Evolutionary conservation across 2,888 invertebrate genomes (phyloP), one percentile per base, ranked within the genome.

Genomic region (Smittia sp.): DNA sequence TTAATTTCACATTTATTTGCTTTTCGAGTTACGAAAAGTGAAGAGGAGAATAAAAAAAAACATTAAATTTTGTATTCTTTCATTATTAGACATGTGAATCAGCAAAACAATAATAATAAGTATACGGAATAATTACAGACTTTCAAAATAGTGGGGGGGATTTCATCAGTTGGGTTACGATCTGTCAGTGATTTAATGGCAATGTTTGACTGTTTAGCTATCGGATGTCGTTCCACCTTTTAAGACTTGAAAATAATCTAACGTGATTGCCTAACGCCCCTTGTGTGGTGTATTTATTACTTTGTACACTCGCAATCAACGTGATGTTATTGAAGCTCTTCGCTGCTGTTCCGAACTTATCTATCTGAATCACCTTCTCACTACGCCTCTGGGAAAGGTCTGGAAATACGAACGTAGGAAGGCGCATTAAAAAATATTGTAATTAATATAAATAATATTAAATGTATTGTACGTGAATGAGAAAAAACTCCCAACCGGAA

Each of bases 51-150:
- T 32, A 46, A 46, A 58, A 52, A 52, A 58, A 69, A 52, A 69
- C 69, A 69, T 69, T 69, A 69, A 52, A 69, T 24, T 22, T 27
- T 65, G 27, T 69, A 54, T 69, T 69, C 18, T 69, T 46, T 68
- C 24, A 15, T 41, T 46, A 62, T 72, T 72, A 72, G 58, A 72
- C 62, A 72, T 72, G 72, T 72, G 72, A 72, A 72, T 72, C 72
- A 72, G 72, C 72, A 72, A 72, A 72, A 72, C 72, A 72, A 72
- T 72, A 72, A 72, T 72, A 63, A 25, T 63, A 63, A 63, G 25
- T 63, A 27, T 63, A 63, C 63, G 63, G 63, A 27, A 63, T 63
- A 72, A 72, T 72, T 72, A 72, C 62, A 72, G 27, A 24, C 72
- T 72, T 72, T 72, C 72, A 62, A 54, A 69, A 69, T 52, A 69